These are phyloP conservation scores for Gouania willdenowi DNA, from an alignment of 2,797 vertebrate species.

Conservation along the genomic window DNA sequence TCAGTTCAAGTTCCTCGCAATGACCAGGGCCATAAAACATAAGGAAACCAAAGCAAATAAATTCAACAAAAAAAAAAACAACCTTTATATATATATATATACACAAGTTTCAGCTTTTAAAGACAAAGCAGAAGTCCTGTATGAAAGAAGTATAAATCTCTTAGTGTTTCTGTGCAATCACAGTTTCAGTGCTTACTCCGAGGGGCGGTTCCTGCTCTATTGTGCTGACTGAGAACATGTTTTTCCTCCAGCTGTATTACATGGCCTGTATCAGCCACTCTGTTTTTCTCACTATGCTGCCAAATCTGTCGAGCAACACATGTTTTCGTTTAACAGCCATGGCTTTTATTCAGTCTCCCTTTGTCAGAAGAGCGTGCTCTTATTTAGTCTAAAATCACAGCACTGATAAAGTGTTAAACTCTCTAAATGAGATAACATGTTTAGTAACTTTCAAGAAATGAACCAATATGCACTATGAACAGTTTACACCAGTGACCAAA, in stretches of 20 bases:
- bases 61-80: too few relatives aligned
- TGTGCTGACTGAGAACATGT: conserved; percentile 60
- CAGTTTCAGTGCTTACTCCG: conserved; percentile 27
- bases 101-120: too few relatives aligned
- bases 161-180: conserved; percentile 41
- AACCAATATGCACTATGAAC: neutral
- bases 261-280: conserved; percentile 7
- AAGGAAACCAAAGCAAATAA: too few relatives aligned
- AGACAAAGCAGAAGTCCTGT: too few relatives aligned
- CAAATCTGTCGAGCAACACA: conserved; percentile 23
- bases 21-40: too few relatives aligned
- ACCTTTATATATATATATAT: too few relatives aligned
- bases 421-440: neutral
- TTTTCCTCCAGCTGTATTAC: conserved; percentile 49
- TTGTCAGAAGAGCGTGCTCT: conserved; percentile 6
- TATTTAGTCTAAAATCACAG: conserved; percentile 8
- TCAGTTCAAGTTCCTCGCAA: too few relatives aligned
- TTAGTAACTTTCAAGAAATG: neutral
- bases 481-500: neutral
- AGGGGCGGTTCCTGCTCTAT: conserved; percentile 51
- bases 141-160: too few relatives aligned
- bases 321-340: conserved; percentile 37
- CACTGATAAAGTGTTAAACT: conserved; percentile 4
- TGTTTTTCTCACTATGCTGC: neutral
- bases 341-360: conserved; percentile 1